Percentiles rank a stretch among this genome's conserved stretches.
Conservation (phyloP, 2,888 invertebrate species). For the Dicyrtomina minuta region DNA sequence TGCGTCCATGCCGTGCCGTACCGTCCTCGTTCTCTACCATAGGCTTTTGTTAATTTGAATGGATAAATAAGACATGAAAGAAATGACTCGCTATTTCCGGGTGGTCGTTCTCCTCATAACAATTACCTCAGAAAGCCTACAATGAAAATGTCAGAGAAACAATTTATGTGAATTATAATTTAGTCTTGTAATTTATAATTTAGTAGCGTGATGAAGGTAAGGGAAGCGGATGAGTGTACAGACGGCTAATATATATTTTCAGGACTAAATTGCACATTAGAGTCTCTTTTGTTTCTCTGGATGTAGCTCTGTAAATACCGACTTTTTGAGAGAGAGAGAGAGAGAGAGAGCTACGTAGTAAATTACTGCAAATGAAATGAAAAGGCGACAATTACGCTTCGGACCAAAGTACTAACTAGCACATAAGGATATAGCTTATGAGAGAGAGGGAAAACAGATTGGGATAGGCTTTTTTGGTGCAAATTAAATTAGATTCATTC, state of each 20-base stretch:
- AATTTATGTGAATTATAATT: constrained; percentile 28
- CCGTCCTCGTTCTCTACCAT: background rate
- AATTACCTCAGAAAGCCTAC: constrained; percentile 22
- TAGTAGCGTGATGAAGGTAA: background rate
- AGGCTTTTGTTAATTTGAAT: constrained; percentile 17
- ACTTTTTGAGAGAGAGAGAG: constrained; percentile 5
- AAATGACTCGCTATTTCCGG: constrained; percentile 28
- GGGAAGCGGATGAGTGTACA: too few species aligned
- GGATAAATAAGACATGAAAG: constrained; percentile 25
- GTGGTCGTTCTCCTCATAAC: constrained; percentile 21
- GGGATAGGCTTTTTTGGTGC: background rate
- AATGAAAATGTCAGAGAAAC: constrained; percentile 31
- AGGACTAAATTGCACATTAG: background rate
- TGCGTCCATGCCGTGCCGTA: background rate
- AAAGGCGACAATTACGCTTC: constrained; percentile 8
- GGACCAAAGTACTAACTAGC: background rate
- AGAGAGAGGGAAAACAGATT: background rate
- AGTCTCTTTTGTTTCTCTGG: too few species aligned
- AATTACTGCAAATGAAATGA: background rate
- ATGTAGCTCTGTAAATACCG: too few species aligned
- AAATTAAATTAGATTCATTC: constrained; percentile 13
- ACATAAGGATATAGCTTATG: too few species aligned
- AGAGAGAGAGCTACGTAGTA: background rate
- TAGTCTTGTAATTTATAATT: constrained; percentile 9
- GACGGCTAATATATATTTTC: background rate